Percentiles rank a stretch among this genome's conserved stretches.
phyloP scores from a whole-genome alignment of 30 jellyfish, hydroid and myxozoan genomes.

The Calvadosia cruxmelitensis region DNA sequence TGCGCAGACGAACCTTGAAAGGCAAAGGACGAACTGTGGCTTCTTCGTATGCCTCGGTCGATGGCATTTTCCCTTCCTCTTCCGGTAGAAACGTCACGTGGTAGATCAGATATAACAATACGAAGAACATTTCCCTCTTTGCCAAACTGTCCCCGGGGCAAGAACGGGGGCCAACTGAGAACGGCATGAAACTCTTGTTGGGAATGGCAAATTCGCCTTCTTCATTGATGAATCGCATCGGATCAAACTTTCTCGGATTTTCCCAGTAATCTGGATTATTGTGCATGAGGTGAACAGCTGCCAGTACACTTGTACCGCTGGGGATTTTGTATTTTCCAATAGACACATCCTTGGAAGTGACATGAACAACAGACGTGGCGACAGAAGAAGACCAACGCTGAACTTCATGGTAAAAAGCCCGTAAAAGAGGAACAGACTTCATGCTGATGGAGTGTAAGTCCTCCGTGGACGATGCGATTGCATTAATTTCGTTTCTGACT shows the following conservation, averaged over 20 bases:
- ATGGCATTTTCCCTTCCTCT: no score
- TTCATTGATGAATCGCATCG: slow-evolving; percentile 30
- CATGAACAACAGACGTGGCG: slow-evolving; percentile 11
- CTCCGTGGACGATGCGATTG: not conserved
- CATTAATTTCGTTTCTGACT: not conserved
- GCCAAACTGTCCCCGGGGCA: slow-evolving; percentile 54
- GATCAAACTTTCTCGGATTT: slow-evolving; percentile 32
- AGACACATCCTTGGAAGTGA: slow-evolving; percentile 4
- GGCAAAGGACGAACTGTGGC: slow-evolving; percentile 44
- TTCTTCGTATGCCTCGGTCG: slow-evolving; percentile 17
- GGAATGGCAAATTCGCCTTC: slow-evolving; percentile 40
- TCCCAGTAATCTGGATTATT: slow-evolving; percentile 32
- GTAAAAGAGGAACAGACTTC: not conserved
- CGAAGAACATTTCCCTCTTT: slow-evolving; percentile 30
- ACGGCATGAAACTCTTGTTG: slow-evolving; percentile 34
- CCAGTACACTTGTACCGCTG: slow-evolving; percentile 6
- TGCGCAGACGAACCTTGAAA: no score
- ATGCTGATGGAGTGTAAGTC: no score
- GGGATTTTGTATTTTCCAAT: slow-evolving; percentile 9
- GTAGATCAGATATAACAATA: slow-evolving; percentile 23
- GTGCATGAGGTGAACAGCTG: slow-evolving; percentile 26
- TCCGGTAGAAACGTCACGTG: no score
- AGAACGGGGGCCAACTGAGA: slow-evolving; percentile 40
- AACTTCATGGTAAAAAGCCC: slow-evolving; percentile 8
- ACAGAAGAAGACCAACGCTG: slow-evolving; percentile 9